Evolutionary conservation across 2,797 vertebrate species (phyloP), one percentile per base, ranked within the genome.

Genomic region (Myripristis murdjan): DNA sequence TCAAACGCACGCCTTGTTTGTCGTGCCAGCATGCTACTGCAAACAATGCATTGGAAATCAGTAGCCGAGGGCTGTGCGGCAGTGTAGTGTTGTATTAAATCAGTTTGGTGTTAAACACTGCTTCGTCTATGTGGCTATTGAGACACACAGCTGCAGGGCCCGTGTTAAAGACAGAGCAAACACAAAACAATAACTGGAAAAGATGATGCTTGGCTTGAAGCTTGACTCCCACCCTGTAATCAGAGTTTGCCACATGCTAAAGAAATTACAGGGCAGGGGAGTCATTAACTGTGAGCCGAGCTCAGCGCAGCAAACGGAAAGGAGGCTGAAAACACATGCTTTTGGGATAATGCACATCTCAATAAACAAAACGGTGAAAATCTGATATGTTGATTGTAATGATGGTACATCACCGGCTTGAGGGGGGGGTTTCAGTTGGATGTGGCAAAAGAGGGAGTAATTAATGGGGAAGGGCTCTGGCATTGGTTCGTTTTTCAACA

Each of bases 221-320:
- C 85, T 77, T 14, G 60, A 77, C 84, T 86, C 76, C 66, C 77
- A 91, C 91, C 88, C 91, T 93, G 90, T 94, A 94, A 95, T 95
- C 92, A 93, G 84, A 91, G 87, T 87, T 87, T 85, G 83, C 80
- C 90, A 81, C 77, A 57, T 69, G 58, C 85, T 86, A 74, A 79
- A 89, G 78, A 95, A 94, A 95, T 95, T 94, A 93, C 89, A 94
- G 93, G 89, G 92, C 89, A 49, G 70, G 18, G 61, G 84, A 92
- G 90, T 90, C 82, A 87, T 90, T 87, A 84, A 81, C 83, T 81
- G 82, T 57, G 81, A 70, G 81, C 61, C 79, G 70, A 62, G 87
- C 79, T 44, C 43, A 1, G 65, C 70, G 44, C 41, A 24, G 70
- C 75, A 55, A 88, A 70, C 70, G 84, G 91, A 93, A 91, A 88